Percentiles rank a stretch among this genome's conserved stretches.
Evolutionary conservation across 2,113 vertebrate genomes (phyloP).

Genomic region (Tragelaphus imberbis): DNA sequence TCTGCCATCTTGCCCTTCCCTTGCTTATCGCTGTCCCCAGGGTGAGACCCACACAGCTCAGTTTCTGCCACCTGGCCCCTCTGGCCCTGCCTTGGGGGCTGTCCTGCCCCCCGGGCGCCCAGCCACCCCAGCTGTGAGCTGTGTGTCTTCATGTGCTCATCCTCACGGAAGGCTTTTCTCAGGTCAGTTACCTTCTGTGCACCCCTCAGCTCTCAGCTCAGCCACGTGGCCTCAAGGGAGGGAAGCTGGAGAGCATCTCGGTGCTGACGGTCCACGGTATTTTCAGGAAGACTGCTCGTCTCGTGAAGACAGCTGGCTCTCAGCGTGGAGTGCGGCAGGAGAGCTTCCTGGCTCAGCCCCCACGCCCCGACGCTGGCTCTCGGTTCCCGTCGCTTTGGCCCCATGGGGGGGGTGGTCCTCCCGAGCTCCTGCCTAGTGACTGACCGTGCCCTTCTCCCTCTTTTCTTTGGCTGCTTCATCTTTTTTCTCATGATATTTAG

Average conservation of each 20-base stretch:
- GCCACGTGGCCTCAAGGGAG: not conserved
- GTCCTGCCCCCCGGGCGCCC: not conserved
- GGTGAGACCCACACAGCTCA: not conserved
- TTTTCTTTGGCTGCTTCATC: not conserved
- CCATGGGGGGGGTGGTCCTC: fast-evolving
- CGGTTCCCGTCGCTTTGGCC: fast-evolving
- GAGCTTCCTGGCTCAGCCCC: not conserved
- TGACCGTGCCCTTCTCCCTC: fast-evolving
- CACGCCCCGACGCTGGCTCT: fast-evolving
- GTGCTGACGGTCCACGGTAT: fast-evolving
- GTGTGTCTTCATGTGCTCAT: fast-evolving
- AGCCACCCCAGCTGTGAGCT: not conserved
- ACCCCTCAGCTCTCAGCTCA: not conserved
- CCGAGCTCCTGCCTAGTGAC: fast-evolving
- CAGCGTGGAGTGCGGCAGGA: fast-evolving
- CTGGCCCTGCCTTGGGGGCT: not conserved
- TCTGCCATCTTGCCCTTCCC: not conserved
- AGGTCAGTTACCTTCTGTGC: not conserved
- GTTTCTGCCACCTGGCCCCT: not conserved
- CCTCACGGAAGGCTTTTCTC: not conserved
- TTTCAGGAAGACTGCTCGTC: not conserved
- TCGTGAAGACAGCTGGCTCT: not conserved
- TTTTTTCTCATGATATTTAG: fast-evolving
- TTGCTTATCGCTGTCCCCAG: too few relatives aligned
- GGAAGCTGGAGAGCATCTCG: not conserved